Evolutionary conservation across 2,888 invertebrate genomes (phyloP).

Genomic region (Hipparchia sbordonii): DNA sequence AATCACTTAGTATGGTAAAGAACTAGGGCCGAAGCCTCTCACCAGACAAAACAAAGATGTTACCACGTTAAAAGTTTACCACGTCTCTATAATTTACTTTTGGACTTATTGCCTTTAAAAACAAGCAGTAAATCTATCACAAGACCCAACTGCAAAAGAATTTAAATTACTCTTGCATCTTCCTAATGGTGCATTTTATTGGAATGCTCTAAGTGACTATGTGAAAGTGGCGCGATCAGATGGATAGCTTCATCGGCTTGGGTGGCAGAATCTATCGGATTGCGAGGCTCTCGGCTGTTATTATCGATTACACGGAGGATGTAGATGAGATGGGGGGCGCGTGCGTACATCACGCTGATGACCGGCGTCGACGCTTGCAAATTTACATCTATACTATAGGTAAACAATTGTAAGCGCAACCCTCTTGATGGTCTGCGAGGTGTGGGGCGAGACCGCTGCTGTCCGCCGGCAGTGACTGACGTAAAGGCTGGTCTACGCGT

Average conservation of each 20-base stretch:
- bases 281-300: conserved; percentile 31
- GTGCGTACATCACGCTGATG: conserved; percentile 28
- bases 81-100: too few species aligned
- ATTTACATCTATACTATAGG: neutral
- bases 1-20: too few species aligned
- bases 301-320: conserved; percentile 49
- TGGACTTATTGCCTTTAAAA: too few species aligned
- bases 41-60: too few species aligned
- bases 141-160: neutral
- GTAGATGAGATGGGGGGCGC: conserved; percentile 34
- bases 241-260: conserved; percentile 23
- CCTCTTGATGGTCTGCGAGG: too few species aligned
- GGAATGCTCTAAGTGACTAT: conserved; percentile 7
- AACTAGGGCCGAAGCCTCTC: too few species aligned
- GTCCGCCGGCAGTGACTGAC: too few species aligned
- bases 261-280: conserved; percentile 27
- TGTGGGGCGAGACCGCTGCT: too few species aligned
- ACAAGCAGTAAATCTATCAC: too few species aligned
- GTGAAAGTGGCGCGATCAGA: conserved; percentile 22
- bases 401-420: neutral
- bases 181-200: conserved; percentile 1
- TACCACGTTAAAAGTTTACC: too few species aligned
- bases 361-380: conserved; percentile 7
- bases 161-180: neutral
- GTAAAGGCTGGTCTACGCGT: too few species aligned